These are phyloP conservation scores for Eurystomus gularis DNA, from an alignment of 2,113 vertebrate genomes.

Conservation along the genomic window DNA sequence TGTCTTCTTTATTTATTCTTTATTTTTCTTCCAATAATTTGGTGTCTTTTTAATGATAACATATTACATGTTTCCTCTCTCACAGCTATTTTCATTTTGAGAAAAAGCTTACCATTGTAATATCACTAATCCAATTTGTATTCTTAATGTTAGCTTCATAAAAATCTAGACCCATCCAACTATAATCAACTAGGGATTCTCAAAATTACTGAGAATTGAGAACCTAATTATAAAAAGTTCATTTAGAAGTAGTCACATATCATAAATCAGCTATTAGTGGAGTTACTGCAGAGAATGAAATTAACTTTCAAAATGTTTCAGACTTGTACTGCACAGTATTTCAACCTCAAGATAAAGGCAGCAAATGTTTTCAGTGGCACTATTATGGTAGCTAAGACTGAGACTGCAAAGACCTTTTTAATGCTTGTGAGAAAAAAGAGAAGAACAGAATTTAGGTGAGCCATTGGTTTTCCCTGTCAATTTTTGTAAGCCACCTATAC, in stretches of 20 bases:
- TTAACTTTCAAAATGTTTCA: slow-evolving; percentile 23
- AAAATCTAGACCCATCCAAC: slow-evolving; percentile 38
- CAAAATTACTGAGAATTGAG: slow-evolving; percentile 56
- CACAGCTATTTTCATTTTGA: slow-evolving; percentile 16
- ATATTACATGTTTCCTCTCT: neutral
- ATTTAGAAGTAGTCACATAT: slow-evolving; percentile 44
- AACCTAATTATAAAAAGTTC: slow-evolving; percentile 57
- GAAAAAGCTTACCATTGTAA: slow-evolving; percentile 30
- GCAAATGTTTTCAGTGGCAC: neutral
- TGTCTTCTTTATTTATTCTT: neutral
- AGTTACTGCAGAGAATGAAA: slow-evolving; percentile 32
- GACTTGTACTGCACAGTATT: neutral
- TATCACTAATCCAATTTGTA: slow-evolving; percentile 50
- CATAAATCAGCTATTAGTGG: slow-evolving; percentile 46
- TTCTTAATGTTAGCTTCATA: slow-evolving; percentile 36
- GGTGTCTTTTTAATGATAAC: neutral
- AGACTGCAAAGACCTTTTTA: neutral
- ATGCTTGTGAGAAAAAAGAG: neutral
- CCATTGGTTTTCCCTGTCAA: neutral
- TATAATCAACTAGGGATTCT: slow-evolving; percentile 46
- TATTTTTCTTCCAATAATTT: neutral
- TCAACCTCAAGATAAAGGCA: neutral
- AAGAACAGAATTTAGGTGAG: neutral
- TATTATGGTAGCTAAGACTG: neutral
- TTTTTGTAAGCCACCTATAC: neutral